Evolutionary conservation across 2,113 vertebrate species (phyloP), one percentile per base, ranked within the genome.

Genomic region (Oreotrochilus melanogaster): DNA sequence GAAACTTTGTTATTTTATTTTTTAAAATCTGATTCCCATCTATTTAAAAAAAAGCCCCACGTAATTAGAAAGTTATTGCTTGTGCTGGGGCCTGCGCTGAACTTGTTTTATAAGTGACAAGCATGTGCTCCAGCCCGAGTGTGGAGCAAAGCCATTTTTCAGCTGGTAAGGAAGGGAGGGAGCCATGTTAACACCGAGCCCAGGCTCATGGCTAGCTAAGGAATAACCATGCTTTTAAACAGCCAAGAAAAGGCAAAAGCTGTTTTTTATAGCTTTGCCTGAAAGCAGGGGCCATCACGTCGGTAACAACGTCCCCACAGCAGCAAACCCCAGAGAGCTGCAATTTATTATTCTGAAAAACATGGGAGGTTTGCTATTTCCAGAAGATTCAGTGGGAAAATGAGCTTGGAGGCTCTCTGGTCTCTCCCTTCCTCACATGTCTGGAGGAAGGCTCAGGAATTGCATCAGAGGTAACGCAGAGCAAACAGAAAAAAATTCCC

Each of bases 301-400:
- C 5, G 10, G 24, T 69, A 31, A 19, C 5, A 76, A 13, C 2
- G 21, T 18, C 27, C 72, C 30, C 56, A 2, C 24, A 28, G 51
- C 4, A 18, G 2, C 43, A 3, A 24, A 73, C 30, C 47, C 0
- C 28, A 6, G 79, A 17, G 45, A 15, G 47, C 47, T 64, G 33
- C 47, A 7, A 0, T 53, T 79, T 9, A 14, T 16, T 84, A 21
- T 30, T 66, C 31, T 6, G 58, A 43, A 70, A 73, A 74, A 61
- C 48, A 7, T 14, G 31, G 37, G 21, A 13, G 7, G 2, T 14
- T 83, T 69, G 86, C 24, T 37, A 15, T 45, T 96, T 92, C 91
- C 71, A 81, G 93, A 89, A 90, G 60, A 61, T 89, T 95, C 89
- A 93, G 78, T 82, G 74, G 30, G 30, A 75, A 93, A 74, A 84